These are phyloP conservation scores for Danaus chrysippus DNA, from an alignment of 2,888 invertebrate genomes.

Conservation along the genomic window DNA sequence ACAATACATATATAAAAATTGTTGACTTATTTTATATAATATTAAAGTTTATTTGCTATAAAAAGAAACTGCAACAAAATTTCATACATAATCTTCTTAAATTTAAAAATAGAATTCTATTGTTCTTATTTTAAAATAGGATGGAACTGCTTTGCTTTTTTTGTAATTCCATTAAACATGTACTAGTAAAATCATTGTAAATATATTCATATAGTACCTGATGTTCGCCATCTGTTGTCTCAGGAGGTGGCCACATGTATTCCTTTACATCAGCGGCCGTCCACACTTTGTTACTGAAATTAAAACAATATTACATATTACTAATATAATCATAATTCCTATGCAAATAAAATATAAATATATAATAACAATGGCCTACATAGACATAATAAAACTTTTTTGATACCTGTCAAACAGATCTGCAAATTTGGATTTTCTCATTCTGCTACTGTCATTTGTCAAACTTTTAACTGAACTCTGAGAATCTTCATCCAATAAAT, in stretches of 20 bases:
- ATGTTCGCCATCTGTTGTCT: constrained; percentile 49
- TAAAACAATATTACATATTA: constrained; percentile 14
- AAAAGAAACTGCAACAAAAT: too few species aligned
- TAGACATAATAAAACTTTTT: constrained; percentile 21
- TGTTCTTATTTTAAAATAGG: too few species aligned
- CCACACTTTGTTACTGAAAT: constrained; percentile 78
- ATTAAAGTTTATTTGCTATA: too few species aligned
- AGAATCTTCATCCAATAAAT: constrained; percentile 85
- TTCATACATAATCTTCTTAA: too few species aligned
- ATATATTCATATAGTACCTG: constrained; percentile 46
- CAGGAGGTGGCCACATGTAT: constrained; percentile 92
- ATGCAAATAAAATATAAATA: neutral
- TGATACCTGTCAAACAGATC: constrained; percentile 71
- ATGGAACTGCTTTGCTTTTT: too few species aligned
- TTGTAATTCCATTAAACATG: too few species aligned
- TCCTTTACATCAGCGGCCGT: constrained; percentile 94
- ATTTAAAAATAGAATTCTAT: too few species aligned
- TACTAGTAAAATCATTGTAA: constrained; percentile 8
- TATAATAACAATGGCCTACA: neutral
- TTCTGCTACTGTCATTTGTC: constrained; percentile 81
- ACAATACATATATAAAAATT: constrained; percentile 1
- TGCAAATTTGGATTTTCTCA: constrained; percentile 71
- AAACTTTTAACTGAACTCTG: constrained; percentile 90
- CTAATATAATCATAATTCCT: neutral
- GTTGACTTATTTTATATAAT: too few species aligned